Evolutionary conservation across 2,888 invertebrate species (phyloP), one percentile per base, ranked within the genome.

Genomic region (Drosophila tanythrix): DNA sequence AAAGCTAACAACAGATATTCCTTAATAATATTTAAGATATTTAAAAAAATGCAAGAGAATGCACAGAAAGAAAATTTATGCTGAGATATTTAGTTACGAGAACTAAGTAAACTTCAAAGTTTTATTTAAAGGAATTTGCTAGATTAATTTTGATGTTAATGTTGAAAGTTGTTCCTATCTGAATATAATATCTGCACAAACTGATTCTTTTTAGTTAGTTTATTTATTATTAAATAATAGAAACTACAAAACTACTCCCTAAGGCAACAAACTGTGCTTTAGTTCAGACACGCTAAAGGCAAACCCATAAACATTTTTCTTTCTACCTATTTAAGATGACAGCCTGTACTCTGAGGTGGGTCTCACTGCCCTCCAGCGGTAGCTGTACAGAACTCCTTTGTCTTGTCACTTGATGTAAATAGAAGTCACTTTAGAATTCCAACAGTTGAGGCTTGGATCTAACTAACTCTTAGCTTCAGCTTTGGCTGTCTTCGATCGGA

Each of bases 391-490:
- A 38, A 3, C 29, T 11, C 3, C 15, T 18, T 46, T 31, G 35
- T 5, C 15, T 18, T 40, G 63, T 38, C 64, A 50, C 25, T 25
- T 38, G 27, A 33, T 21, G 53, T 53, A 33, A 33, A 38, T 15
- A 8, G 33, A 33, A 48, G 62, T 74, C 61, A 70, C 71, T 76
- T 75, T 10, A 71, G 40, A 29, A 55, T 70, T 63, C 36, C 70
- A 63, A 51, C 3, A 68, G 33, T 48, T n/a, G n/a, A 33, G 29
- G 13, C 56, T 65, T 33, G 6, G 36, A 56, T 50, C 31, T 36
- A 65, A 58, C 51, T 53, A 60, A 63, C 59, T 77, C 62, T 77
- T 57, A 51, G 11, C 79, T 46, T 59, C 52, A 60, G 69, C 27
- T 56, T 38, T 2, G 25, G 58, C 61, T 78, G 64, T 60, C 68